Evolutionary conservation across 1,140 invertebrate genomes (phyloP).

Genomic region (Adelges cooleyi): DNA sequence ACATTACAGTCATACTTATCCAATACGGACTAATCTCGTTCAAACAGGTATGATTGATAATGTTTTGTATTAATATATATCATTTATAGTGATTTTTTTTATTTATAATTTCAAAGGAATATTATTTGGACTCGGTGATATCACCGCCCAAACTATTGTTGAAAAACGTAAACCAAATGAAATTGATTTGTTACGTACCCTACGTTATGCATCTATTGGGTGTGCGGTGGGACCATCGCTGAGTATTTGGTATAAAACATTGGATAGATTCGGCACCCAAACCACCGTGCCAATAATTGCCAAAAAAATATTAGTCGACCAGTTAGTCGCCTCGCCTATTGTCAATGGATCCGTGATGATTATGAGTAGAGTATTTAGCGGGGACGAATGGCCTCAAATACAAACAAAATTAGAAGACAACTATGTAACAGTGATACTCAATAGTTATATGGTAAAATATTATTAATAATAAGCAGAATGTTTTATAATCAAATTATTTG

Average conservation of each 20-base stretch:
- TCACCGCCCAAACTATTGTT: conserved; percentile 45
- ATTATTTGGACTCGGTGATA: conserved; percentile 48
- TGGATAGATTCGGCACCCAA: conserved; percentile 48
- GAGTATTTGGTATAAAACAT: conserved; percentile 53
- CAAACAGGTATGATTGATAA: background rate
- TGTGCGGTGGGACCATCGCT: conserved; percentile 50
- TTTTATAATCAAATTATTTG: no score
- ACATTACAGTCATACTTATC: background rate
- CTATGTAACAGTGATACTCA: conserved; percentile 55
- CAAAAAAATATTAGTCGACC: conserved; percentile 66
- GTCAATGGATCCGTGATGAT: conserved; percentile 50
- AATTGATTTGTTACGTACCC: conserved; percentile 41
- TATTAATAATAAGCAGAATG: background rate
- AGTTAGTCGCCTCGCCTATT: conserved; percentile 52
- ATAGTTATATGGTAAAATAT: conserved; percentile 55
- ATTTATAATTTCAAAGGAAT: conserved; percentile 37
- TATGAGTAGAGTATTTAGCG: conserved; percentile 48
- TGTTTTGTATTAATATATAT: background rate
- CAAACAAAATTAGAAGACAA: conserved; percentile 48
- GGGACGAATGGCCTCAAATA: conserved; percentile 44
- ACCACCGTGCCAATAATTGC: conserved; percentile 44
- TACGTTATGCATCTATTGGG: conserved; percentile 43
- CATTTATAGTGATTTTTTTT: background rate
- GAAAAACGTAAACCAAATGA: conserved; percentile 41
- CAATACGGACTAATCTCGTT: conserved; percentile 4